A percentile compares a stretch with the other conserved stretches of the same genome.
phyloP scores from a whole-genome alignment of 1,140 invertebrate species.

The Choristoneura fumiferana region DNA sequence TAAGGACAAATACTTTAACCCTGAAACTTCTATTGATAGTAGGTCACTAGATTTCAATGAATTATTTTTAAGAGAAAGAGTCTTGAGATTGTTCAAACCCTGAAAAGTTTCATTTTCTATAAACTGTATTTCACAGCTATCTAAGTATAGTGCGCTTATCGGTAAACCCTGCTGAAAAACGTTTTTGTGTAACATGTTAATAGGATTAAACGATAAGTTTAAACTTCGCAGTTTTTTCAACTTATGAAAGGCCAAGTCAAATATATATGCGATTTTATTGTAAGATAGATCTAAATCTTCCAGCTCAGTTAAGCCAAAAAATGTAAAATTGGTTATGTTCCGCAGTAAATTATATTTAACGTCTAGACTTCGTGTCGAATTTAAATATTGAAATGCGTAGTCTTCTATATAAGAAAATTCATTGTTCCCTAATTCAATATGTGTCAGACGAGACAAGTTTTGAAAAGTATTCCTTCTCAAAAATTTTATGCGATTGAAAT shows the following conservation, averaged over 20 bases:
- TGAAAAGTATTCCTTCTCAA: constrained; percentile 57
- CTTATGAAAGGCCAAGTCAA: constrained; percentile 81
- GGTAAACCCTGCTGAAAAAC: constrained; percentile 83
- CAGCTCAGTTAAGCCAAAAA: constrained; percentile 84
- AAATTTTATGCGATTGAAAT: constrained; percentile 63
- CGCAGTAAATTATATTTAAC: constrained; percentile 71
- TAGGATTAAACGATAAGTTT: constrained; percentile 84
- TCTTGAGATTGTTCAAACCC: constrained; percentile 80
- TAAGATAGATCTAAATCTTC: constrained; percentile 83
- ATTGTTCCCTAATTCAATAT: constrained; percentile 57
- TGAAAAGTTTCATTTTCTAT: constrained; percentile 81
- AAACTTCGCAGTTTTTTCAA: constrained; percentile 82
- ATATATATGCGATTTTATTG: constrained; percentile 82
- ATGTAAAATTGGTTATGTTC: constrained; percentile 76
- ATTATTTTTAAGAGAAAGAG: constrained; percentile 84
- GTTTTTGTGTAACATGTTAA: constrained; percentile 79
- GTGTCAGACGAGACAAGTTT: constrained; percentile 56
- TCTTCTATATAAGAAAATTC: constrained; percentile 66
- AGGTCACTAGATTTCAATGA: constrained; percentile 83
- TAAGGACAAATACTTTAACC: constrained; percentile 76
- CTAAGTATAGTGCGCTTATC: constrained; percentile 79
- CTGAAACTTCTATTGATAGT: constrained; percentile 84
- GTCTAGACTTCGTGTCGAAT: constrained; percentile 58
- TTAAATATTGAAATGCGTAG: constrained; percentile 62
- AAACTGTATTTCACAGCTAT: constrained; percentile 79